These are phyloP conservation scores for Aleadryas rufinucha DNA, from an alignment of 2,113 vertebrate genomes.

Conservation along the genomic window DNA sequence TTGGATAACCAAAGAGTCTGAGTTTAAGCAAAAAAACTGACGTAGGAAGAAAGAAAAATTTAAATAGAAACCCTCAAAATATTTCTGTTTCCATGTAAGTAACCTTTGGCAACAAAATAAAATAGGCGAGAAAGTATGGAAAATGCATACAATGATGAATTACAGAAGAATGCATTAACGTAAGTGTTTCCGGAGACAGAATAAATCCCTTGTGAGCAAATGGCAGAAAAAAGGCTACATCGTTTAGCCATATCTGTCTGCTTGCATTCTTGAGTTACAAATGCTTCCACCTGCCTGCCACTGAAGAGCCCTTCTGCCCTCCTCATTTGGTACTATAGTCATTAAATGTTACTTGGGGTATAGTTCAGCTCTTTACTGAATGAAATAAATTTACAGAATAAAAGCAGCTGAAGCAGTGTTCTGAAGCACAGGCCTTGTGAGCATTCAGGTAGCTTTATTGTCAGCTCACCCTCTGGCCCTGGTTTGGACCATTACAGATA, in stretches of 20 bases:
- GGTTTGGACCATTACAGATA: neutral
- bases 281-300: neutral
- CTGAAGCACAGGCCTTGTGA: neutral
- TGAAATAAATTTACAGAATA: neutral
- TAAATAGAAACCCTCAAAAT: slow-evolving; percentile 44
- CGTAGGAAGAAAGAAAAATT: neutral
- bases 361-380: neutral
- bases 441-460: neutral
- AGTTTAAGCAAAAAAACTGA: neutral
- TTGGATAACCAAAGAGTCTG: neutral
- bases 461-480: neutral
- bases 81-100: slow-evolving; percentile 36
- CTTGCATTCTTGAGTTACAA: neutral
- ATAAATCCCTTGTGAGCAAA: neutral
- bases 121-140: slow-evolving; percentile 17
- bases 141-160: slow-evolving; percentile 20
- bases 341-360: neutral
- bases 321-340: neutral
- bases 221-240: neutral
- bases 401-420: neutral
- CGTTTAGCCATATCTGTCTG: neutral
- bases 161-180: neutral
- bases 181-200: neutral
- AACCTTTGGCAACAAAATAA: slow-evolving; percentile 46
- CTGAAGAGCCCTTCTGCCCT: neutral